phyloP scores from a whole-genome alignment of 2,888 invertebrate species.

The Parapristionchus giblindavisi region DNA sequence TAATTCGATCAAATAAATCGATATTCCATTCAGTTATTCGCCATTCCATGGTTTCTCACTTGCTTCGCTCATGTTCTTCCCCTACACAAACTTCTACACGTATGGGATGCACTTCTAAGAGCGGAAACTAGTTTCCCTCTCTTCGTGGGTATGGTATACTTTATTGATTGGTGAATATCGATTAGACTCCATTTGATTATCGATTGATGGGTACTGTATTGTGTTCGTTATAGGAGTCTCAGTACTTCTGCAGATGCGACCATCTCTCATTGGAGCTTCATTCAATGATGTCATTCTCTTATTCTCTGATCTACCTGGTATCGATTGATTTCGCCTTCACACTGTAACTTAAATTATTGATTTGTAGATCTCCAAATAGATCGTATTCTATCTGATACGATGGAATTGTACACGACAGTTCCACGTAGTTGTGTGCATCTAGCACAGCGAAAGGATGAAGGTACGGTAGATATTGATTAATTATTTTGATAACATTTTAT shows the following conservation, averaged over 20 bases:
- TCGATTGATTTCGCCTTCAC: neutral
- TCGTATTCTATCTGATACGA: constrained; percentile 52
- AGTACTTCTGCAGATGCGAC: constrained; percentile 86
- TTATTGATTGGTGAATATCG: neutral
- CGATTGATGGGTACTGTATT: neutral
- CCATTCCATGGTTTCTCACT: constrained; percentile 63
- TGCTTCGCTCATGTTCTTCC: constrained; percentile 89
- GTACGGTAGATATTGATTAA: neutral
- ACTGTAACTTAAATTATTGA: neutral
- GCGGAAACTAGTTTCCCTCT: constrained; percentile 92
- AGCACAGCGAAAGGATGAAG: constrained; percentile 29
- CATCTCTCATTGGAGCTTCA: constrained; percentile 84
- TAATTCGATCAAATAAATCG: too few species aligned
- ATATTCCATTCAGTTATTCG: constrained; percentile 47
- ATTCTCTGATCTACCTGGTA: constrained; percentile 93
- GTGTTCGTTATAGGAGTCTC: constrained; percentile 75
- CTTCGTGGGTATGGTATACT: constrained; percentile 82
- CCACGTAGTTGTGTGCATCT: constrained; percentile 53
- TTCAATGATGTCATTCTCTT: constrained; percentile 98
- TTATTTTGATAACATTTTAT: neutral
- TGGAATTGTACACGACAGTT: constrained; percentile 45
- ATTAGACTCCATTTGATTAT: neutral
- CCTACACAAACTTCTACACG: constrained; percentile 91
- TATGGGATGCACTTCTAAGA: constrained; percentile 94
- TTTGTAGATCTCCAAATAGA: constrained; percentile 57